Evolutionary conservation across 2,888 invertebrate species (phyloP), one percentile per base, ranked within the genome.

Genomic region (Agonopterix heracliana): DNA sequence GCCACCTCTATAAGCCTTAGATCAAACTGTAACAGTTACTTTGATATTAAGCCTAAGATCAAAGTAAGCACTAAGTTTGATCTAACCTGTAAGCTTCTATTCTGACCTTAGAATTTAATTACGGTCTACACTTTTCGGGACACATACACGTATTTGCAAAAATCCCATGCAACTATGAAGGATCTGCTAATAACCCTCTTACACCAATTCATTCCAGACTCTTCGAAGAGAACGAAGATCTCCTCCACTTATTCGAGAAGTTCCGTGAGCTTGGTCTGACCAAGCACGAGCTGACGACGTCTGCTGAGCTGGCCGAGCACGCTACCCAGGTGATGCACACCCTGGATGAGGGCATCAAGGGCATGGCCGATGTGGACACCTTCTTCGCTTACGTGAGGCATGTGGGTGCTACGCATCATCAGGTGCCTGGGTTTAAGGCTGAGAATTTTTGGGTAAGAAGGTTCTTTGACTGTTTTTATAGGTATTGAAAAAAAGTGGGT

Each of bases 331-430:
- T 52, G 41, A 96, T 97, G 96, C 92, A 92, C 57, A 95, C 96
- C 1, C 79, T 97, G 57, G 96, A 97, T 73, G 95, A 96, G 64
- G 94, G 95, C 46, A 96, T 97, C 81, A 93, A 94, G 71, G 92
- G 93, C 42, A 88, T 97, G 50, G 94, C 94, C 60, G 93, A 96
- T 73, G 90, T 95, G 68, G 96, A 96, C 72, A 89, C 91, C 45
- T 96, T 96, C 85, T 91, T 95, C 74, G 91, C 92, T 48, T 94
- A 93, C 73, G 86, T 97, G 44, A 91, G 93, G 63, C 93, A 95
- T 70, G 93, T 95, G 26, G 96, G 96, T 0, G 93, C 93, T 14
- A 93, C 94, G 2, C 96, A 97, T 76, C 91, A 92, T 50, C 93
- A 93, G 75, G 94, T 96, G 62, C 93, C 94, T 0, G 95, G 94